Evolutionary conservation across 2,888 invertebrate genomes (phyloP), one percentile per base, ranked within the genome.

Genomic region (Eupithecia centaureata): DNA sequence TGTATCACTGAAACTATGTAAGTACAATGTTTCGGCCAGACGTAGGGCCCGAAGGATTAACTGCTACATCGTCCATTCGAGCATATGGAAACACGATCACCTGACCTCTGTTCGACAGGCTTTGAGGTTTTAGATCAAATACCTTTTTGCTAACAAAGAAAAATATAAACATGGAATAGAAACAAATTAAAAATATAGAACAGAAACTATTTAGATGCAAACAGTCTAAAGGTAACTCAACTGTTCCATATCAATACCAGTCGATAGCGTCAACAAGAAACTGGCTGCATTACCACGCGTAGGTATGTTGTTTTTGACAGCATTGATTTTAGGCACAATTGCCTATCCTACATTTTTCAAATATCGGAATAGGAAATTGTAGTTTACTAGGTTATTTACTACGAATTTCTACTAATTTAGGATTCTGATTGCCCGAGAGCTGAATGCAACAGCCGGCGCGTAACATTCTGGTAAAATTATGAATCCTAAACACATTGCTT

Each of bases 71-170:
- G 71, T 72, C 75, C 76, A 70, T 72, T 71, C 67, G 67, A 77
- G 79, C 88, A 88, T 85, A 86, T 87, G 86, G 87, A 83, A 83
- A 86, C 80, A 82, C 81, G 83, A 81, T 82, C 75, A 72, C 76
- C 72, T 78, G 80, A 78, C 81, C 79, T 79, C 73, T 76, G 74
- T 74, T 73, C 75, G 74, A 73, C 65, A 64, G 66, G 22, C 25
- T 27, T 52, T 27, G 27, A 67, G 35, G 57, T 57, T 56, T 27
- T 47, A 38, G 42, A 51, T 51, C 61, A 51, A 63, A 62, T 28
- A 56, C 47, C 38, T 38, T 38, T 35, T 5, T 30, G 30, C 2
- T n/a, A n/a, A n/a, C n/a, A n/a, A n/a, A n/a, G n/a, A n/a, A n/a
- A n/a, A n/a, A n/a, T n/a, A n/a, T n/a, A n/a, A n/a, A n/a, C n/a